These are phyloP conservation scores for Coturnix japonica DNA, from an alignment of 2,113 vertebrate genomes.

Conservation along the genomic window DNA sequence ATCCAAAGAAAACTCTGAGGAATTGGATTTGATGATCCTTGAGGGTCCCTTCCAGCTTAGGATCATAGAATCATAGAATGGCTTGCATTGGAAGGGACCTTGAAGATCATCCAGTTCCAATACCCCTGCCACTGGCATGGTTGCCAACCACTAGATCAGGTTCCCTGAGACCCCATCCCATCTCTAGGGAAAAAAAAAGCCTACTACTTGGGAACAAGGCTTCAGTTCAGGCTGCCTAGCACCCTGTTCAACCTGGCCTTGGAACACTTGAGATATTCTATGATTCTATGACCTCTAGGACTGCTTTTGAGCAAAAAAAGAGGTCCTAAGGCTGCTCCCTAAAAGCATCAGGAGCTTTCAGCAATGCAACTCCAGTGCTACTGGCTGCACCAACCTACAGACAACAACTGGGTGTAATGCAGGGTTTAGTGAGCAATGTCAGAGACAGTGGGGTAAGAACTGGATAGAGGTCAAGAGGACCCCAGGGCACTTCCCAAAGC, in stretches of 20 bases:
- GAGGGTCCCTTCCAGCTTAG: too few species aligned
- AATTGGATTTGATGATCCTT: too few species aligned
- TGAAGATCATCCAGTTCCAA: too few species aligned
- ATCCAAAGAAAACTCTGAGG: background rate
- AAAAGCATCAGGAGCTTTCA: background rate
- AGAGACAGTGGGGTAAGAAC: background rate
- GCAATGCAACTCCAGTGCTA: background rate
- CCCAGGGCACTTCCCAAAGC: background rate
- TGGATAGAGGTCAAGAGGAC: background rate
- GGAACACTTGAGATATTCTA: background rate
- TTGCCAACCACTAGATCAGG: too few species aligned
- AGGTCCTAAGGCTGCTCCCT: background rate
- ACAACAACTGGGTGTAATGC: rapidly evolving
- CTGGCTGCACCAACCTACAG: background rate
- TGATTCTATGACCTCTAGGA: background rate
- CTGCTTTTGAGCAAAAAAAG: background rate
- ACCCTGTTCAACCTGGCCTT: too few species aligned
- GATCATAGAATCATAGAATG: too few species aligned
- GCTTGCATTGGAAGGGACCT: too few species aligned
- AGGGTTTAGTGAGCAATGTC: background rate
- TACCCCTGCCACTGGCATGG: too few species aligned
- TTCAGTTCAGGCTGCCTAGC: background rate
- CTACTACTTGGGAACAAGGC: background rate
- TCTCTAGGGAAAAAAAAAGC: background rate
- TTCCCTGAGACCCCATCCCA: too few species aligned